These are phyloP conservation scores for Mobula hypostoma DNA, from an alignment of 2,113 vertebrate genomes.

Conservation along the genomic window DNA sequence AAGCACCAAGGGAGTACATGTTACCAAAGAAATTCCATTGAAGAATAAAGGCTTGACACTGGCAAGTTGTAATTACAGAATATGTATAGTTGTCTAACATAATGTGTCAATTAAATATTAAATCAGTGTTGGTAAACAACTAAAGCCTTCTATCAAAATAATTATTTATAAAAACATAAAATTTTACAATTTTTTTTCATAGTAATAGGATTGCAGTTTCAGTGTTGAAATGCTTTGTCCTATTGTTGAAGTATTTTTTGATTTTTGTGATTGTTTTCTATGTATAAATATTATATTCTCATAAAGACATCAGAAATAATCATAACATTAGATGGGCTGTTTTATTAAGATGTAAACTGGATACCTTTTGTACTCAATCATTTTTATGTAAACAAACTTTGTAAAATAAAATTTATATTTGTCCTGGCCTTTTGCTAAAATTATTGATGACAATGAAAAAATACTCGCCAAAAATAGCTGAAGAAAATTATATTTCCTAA, in stretches of 20 bases:
- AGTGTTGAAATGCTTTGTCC: background rate
- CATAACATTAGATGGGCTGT: background rate
- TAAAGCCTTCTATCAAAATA: background rate
- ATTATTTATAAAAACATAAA: background rate
- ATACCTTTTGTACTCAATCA: background rate
- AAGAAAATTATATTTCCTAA: background rate
- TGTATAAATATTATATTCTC: background rate
- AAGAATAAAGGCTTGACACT: constrained; percentile 21
- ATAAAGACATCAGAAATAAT: background rate
- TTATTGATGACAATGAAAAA: background rate
- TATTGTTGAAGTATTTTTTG: background rate
- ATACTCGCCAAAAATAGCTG: background rate
- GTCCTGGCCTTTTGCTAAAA: background rate
- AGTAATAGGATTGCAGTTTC: constrained; percentile 3
- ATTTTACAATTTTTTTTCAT: constrained; percentile 11
- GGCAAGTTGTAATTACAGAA: constrained; percentile 22
- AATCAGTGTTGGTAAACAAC: background rate
- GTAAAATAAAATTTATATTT: background rate
- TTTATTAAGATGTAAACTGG: background rate
- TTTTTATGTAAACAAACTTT: background rate
- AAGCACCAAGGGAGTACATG: constrained; percentile 34
- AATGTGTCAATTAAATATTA: constrained; percentile 32
- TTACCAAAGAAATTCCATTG: constrained; percentile 31
- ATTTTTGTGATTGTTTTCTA: background rate
- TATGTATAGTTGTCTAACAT: constrained; percentile 12